Evolutionary conservation across 2,113 vertebrate species (phyloP), one percentile per base, ranked within the genome.

Genomic region (Xenotilapia caudafasciata): DNA sequence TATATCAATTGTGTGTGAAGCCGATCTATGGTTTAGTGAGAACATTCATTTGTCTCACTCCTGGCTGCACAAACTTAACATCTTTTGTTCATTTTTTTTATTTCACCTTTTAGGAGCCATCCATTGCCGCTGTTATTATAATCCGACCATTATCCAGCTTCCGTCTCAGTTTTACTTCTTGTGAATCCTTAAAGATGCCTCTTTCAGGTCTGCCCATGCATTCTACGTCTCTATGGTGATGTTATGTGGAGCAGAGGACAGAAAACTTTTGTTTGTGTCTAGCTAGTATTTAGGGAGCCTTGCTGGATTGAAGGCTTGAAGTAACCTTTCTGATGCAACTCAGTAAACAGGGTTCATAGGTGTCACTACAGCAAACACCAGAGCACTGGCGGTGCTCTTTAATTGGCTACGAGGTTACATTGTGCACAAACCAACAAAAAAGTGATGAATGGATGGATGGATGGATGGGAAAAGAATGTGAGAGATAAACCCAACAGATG

Each of bases 301-400:
- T 31, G 86, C 62, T 9, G 84, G 85, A 84, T 84, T 86, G 85
- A 88, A 85, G 87, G 80, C 84, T 88, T 86, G 80, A 83, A 85
- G 83, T 80, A 80, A 84, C 82, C 77, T 88, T 80, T 83, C 70
- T 85, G 80, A 91, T 85, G 79, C 89, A 87, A 90, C 75, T 73
- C 62, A 49, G 94, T 90, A 93, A 93, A 92, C 93, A 90, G 83
- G 89, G 92, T 93, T 93, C 84, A 85, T 54, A 90, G 93, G 92
- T 94, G 91, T 93, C 88, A 68, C 85, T 19, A 86, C 73, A 19
- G 88, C 86, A 47, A 62, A 73, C 86, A 28, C 38, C 85, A 8
- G 81, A 82, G 87, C 81, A 54, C 77, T 80, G 85, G 83, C 82
- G 53, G 68, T 80, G 91, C 86, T 90, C 88, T 92, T 82, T 95